phyloP scores from a whole-genome alignment of 2,888 invertebrate species.

The Melinopterus prodromus region DNA sequence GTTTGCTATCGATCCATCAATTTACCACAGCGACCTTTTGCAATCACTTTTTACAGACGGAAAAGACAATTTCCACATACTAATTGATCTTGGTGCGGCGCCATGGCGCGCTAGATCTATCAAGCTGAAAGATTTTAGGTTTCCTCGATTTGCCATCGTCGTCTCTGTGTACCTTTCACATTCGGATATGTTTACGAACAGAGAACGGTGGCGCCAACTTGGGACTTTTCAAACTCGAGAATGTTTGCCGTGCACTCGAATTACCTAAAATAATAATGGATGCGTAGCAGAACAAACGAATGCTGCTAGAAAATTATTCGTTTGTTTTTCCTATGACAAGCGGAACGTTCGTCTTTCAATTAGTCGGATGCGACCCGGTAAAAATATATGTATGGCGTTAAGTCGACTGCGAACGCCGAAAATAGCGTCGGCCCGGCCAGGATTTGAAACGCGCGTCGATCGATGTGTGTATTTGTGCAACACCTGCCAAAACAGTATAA shows the following conservation, averaged over 20 bases:
- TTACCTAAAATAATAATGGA: conserved; percentile 4
- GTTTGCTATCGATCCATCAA: not conserved
- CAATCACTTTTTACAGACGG: not conserved
- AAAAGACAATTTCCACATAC: not conserved
- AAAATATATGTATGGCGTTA: not conserved
- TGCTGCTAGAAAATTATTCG: not conserved
- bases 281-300: not conserved
- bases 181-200: not conserved
- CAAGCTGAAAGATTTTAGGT: not conserved
- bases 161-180: not conserved
- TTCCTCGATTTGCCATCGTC: not conserved
- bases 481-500: conserved; percentile 4
- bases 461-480: not conserved
- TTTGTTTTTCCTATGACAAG: not conserved
- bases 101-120: not conserved
- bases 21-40: not conserved
- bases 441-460: not conserved
- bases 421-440: not conserved
- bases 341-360: conserved; percentile 4
- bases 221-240: not conserved
- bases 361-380: not conserved
- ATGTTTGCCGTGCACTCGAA: not conserved
- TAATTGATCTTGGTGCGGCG: not conserved
- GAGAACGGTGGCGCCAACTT: not conserved
- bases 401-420: not conserved